Evolutionary conservation across 1,140 invertebrate species (phyloP), one percentile per base, ranked within the genome.

Genomic region (Coenobita brevimanus): DNA sequence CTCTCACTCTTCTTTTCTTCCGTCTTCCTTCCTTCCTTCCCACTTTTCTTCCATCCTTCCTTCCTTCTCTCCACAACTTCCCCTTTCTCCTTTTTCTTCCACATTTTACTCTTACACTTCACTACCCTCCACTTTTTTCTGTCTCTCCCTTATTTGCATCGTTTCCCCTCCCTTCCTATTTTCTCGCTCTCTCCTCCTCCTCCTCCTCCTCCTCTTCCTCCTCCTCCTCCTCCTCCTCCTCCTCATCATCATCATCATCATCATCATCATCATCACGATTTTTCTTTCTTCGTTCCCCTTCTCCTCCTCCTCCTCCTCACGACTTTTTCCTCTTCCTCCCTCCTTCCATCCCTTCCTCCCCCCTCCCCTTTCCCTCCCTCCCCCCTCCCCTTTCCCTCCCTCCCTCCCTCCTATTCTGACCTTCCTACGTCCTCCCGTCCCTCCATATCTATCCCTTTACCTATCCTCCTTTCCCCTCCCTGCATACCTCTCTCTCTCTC

Each of bases 21-120:
- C 15, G 10, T 24, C 36, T 33, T 67, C 3, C 13, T 24, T 67
- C 62, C 36, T 1, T n/a, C n/a, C 10, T 33, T 67, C 3, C 21
- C 21, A 24, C 62, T 64, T 3, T 24, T 62, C 27, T 4, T 4
- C 1, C 57, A n/a, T 1, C 4, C 27, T 62, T 4, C 27, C 1
- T 62, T 62, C 17, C 4, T 62, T 62, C 57, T 21, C n/a, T 67
- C 62, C 2, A 13, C n/a, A 3, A 30, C 62, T 21, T 24, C n/a
- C 1, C 36, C 62, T 21, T 24, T n/a, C 21, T 67, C 62, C 10
- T 24, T 27, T 33, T 71, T 4, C 38, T 21, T 30, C 30, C 41
- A 13, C n/a, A 30, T 71, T 38, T 71, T 38, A 38, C 67, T 71
- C 67, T 71, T 38, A 38, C 67, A 38, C 67, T 71, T 38, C 41